Percentiles rank a stretch among this genome's conserved stretches.
phyloP scores from a whole-genome alignment of 53 echinoderm and acorn worm genomes.

The Zoroaster sp. region DNA sequence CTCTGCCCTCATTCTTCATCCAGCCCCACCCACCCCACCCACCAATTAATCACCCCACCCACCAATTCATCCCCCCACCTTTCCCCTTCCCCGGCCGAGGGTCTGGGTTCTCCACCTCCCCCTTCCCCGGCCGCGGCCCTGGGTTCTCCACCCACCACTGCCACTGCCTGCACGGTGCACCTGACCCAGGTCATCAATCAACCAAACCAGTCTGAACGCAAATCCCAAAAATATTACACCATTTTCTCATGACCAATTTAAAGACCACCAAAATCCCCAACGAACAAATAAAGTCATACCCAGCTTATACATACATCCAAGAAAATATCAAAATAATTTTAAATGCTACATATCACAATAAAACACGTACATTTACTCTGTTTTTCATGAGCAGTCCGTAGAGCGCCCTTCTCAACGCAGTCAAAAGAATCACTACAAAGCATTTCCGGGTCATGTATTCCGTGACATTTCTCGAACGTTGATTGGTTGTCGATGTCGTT shows the following conservation, averaged over 20 bases:
- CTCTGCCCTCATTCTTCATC: not conserved
- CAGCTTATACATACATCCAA: not conserved
- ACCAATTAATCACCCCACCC: no score
- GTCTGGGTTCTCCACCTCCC: no score
- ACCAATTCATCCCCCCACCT: not conserved
- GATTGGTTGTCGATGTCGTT: conserved; percentile 8
- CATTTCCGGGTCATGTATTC: conserved; percentile 29
- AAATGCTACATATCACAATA: not conserved
- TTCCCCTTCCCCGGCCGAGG: no score
- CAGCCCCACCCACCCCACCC: not conserved
- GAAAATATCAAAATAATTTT: not conserved
- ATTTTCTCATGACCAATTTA: not conserved
- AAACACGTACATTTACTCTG: conserved; percentile 25
- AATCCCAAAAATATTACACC: not conserved
- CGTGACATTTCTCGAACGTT: not conserved
- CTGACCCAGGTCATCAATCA: not conserved
- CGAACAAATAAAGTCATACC: not conserved
- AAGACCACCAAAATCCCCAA: not conserved
- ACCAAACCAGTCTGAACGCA: not conserved
- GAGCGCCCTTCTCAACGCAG: not conserved
- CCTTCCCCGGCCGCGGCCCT: no score
- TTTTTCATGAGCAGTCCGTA: conserved; percentile 6
- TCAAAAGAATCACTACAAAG: conserved; percentile 10
- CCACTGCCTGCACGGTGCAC: not conserved
- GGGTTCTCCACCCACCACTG: no score